A percentile compares a stretch with the other conserved stretches of the same genome.
Evolutionary conservation across 1,140 invertebrate genomes (phyloP).

Genomic region (Sinonovacula constricta): DNA sequence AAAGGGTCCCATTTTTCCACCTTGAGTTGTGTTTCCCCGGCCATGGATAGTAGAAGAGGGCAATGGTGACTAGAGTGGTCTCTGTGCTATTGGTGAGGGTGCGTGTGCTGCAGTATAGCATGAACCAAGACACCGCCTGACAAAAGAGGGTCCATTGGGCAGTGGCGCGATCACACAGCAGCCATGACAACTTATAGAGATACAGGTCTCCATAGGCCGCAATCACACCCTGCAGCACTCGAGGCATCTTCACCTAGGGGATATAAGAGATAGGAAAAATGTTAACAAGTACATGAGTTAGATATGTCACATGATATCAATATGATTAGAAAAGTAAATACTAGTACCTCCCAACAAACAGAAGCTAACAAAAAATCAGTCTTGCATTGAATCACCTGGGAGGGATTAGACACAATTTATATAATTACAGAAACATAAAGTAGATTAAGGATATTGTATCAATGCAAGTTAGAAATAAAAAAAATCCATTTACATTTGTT

Average conservation of each 20-base stretch:
- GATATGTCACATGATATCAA: too few relatives aligned
- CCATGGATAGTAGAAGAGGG: slow-evolving; percentile 90
- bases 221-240: slow-evolving; percentile 88
- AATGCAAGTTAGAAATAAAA: too few relatives aligned
- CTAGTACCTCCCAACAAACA: too few relatives aligned
- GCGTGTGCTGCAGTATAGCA: slow-evolving; percentile 91
- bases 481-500: too few relatives aligned
- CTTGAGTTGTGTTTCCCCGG: slow-evolving; percentile 64
- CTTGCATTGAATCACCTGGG: too few relatives aligned
- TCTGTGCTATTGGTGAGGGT: slow-evolving; percentile 93
- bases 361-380: too few relatives aligned
- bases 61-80: slow-evolving; percentile 87
- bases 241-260: slow-evolving; percentile 85
- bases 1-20: background rate
- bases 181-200: slow-evolving; percentile 76
- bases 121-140: slow-evolving; percentile 87
- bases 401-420: too few relatives aligned
- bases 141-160: slow-evolving; percentile 78
- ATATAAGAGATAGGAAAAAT: too few relatives aligned
- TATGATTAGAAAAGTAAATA: too few relatives aligned
- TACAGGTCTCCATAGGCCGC: slow-evolving; percentile 86
- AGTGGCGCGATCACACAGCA: slow-evolving; percentile 68
- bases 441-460: too few relatives aligned
- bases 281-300: too few relatives aligned
- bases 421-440: too few relatives aligned